A percentile compares a stretch with the other conserved stretches of the same genome.
phyloP scores from a whole-genome alignment of 2,888 invertebrate species.

The Ectropis crepuscularia region DNA sequence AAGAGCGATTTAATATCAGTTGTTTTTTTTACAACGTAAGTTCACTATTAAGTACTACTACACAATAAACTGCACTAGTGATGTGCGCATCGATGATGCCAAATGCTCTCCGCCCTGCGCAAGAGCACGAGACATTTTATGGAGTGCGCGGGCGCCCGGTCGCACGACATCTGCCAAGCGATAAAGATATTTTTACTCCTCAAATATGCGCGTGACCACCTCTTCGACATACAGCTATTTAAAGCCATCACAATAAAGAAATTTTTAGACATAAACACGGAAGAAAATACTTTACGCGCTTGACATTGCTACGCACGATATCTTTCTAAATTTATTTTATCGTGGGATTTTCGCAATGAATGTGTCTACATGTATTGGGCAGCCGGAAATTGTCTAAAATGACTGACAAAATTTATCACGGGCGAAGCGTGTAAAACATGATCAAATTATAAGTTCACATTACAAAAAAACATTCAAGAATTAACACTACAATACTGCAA shows the following conservation, averaged over 20 bases:
- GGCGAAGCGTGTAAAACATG: no score
- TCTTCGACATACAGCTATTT: constrained; percentile 71
- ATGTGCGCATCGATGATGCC: constrained; percentile 14
- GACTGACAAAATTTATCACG: no score
- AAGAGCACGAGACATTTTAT: constrained; percentile 65
- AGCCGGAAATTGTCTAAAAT: no score
- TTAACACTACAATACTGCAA: no score
- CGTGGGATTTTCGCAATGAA: background rate
- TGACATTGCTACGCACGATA: background rate
- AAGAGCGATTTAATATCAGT: no score
- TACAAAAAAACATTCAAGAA: no score
- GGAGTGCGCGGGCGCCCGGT: constrained; percentile 51
- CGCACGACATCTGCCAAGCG: constrained; percentile 77
- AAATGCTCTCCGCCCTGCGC: constrained; percentile 37
- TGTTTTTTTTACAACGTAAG: no score
- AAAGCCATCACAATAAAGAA: constrained; percentile 63
- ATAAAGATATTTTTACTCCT: constrained; percentile 73
- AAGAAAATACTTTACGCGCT: constrained; percentile 38
- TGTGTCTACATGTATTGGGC: no score
- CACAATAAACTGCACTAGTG: constrained; percentile 2
- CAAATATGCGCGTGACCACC: constrained; percentile 78
- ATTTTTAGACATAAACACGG: constrained; percentile 59
- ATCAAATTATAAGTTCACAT: no score
- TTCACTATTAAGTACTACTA: background rate
- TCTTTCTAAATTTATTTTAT: background rate